Base-by-base conservation (phyloP, 2,888 invertebrate genomes). In the Tortrix viridana region DNA sequence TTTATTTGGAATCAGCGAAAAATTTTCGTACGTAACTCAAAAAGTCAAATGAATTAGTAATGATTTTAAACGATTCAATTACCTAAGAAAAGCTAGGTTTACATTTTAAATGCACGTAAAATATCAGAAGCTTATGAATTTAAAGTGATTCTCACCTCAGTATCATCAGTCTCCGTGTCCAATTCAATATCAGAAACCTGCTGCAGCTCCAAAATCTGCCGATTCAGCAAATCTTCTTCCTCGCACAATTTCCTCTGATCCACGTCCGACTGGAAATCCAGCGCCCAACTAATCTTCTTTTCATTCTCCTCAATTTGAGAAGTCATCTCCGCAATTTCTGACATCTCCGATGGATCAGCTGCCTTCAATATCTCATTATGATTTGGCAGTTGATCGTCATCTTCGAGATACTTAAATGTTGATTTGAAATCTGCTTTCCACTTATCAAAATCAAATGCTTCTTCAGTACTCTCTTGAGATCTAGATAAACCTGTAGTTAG, bases 151-250 rank as follows among this genome's bases (percentile, higher is more conserved):
- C 75, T 80, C 66, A 92, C 92, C 84, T 95, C 94, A 6, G 95
- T 95, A 72, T 96, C 96, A 80, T 96, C 96, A 0, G 96, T 96
- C 83, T 96, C 96, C 0, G 96, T 96, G 69, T 96, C 96, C 48
- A 96, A 91, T 74, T 96, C 96, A 53, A 96, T 94, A 73, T 95
- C 96, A 0, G 95, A 94, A 50, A 95, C 94, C 71, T 94, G 93
- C 70, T 95, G 95, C 68, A 96, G 80, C 79, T 96, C 95, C 71
- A 95, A 93, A 59, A 96, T 96, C 82, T 96, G 96, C 47, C 96
- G 93, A 69, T 96, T 95, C 52, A 96, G 75, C 2, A 94, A 90
- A 67, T 96, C 96, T 74, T 96, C 96, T 72, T 96, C 96, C 68
- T 96, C 96, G 3, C 95, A 94, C 22, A 96, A 77, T 74, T 96